Evolutionary conservation across 2,797 vertebrate genomes (phyloP), one percentile per base, ranked within the genome.

Genomic region (Intellagama lesueurii): DNA sequence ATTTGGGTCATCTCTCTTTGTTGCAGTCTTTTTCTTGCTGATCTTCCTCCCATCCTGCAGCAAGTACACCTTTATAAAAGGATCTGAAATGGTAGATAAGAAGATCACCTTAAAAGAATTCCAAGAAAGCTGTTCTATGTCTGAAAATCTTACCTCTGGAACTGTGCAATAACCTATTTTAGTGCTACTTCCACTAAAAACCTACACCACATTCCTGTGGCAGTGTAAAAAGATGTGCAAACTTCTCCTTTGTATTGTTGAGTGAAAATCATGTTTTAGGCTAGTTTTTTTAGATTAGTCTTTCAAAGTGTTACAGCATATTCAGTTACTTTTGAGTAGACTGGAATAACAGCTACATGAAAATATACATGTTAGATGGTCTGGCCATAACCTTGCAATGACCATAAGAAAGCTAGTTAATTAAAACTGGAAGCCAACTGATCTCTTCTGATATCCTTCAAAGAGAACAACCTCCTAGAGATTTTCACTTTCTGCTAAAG

Each of bases 41-140:
- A 99, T 99, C 95, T 99, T 99, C 94, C 97, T 98, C 87, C 98
- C 98, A 0, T 99, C 99, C 97, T 99, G 99, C 92, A 99, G 98
- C 88, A 99, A 98, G 96, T 99, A 99, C 76, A 99, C 99, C 97
- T 99, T 99, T 94, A 99, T 98, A 1, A 99, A 99, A 3, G 99
- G 99, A 95, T 99, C 99, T 99, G 96, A 91, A 64, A 70, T 30
- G 83, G 86, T 1, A 19, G 0, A 14, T 0, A 40, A 26, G 30
- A 1, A 14, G 28, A 4, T 1, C 40, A 2, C 26, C 0, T 35
- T 26, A 3, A 16, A 4, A 24, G 40, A 28, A 8, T 68, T 19
- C 32, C 11, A 40, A 47, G 14, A 19, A 35, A 30, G 64, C 12
- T 8, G 81, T 28, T 70, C 78, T 78, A 17, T 70, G 6, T n/a